Base-by-base conservation (phyloP, 2,113 vertebrate genomes). In the Lamprologus ornatipinnis region DNA sequence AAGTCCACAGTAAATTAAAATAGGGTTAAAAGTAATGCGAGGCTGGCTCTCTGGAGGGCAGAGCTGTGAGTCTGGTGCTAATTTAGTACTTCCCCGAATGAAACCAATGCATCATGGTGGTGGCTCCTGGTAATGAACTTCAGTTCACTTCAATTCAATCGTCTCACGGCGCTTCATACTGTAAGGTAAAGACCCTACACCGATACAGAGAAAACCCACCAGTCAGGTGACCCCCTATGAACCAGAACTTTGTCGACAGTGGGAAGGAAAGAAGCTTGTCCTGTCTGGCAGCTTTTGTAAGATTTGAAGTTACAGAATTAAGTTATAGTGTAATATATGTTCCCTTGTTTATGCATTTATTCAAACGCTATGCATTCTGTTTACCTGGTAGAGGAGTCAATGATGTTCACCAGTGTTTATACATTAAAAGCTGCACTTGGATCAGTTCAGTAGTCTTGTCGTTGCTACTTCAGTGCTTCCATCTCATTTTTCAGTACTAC, bases 1-100 rank as follows among this genome's bases (percentile, higher is more conserved):
- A 79, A 86, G 91, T 83, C 84, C 81, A 86, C 86, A 49, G 40
- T 95, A 81, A 92, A 93, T 92, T 85, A 90, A 57, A 81, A 54
- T 5, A 26, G 82, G 81, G 85, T 80, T 85, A 75, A 89, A 80
- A 89, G 79, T 87, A 82, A 86, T 88, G 85, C 9, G 42, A 88
- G 80, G 84, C 47, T 31, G 0, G 9, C 13, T 53, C 45, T 88
- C 81, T 85, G 85, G 33, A 65, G 85, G 63, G 53, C 42, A 33
- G 68, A 75, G 47, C 65, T 54, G 23, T 33, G 57, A 87, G 57
- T 80, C 84, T 80, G 57, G 2, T 55, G 53, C 85, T 85, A 81
- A 88, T 90, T 89, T 81, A 80, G 42, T 53, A 21, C 3, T 28
- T 23, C 14, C 33, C 45, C 17, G 7, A 65, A 86, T 75, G 9